Conservation (phyloP, 2,888 invertebrate species). For the Isotomurus palustris region DNA sequence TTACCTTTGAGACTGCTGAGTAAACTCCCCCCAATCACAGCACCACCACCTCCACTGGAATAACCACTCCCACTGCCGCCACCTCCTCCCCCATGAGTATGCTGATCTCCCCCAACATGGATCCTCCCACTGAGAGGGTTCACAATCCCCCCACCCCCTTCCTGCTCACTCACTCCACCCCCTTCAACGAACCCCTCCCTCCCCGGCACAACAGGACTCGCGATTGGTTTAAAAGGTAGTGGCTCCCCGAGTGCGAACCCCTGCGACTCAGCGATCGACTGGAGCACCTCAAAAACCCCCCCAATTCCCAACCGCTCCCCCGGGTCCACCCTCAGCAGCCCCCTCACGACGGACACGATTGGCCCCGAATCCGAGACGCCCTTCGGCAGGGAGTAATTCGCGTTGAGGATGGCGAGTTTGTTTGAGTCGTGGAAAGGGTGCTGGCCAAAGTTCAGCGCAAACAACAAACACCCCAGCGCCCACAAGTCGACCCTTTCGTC, state of each 20-base stretch:
- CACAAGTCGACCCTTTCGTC: conserved; percentile 88
- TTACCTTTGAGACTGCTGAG: conserved; percentile 22
- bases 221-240: conserved; percentile 50
- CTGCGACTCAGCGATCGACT: conserved; percentile 81
- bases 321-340: conserved; percentile 78
- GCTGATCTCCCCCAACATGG: conserved; percentile 2
- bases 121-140: conserved; percentile 12
- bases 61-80: background rate
- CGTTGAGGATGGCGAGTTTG: conserved; percentile 93
- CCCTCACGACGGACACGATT: conserved; percentile 67
- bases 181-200: background rate
- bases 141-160: background rate
- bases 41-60: conserved; percentile 1
- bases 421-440: conserved; percentile 95
- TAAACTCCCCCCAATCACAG: conserved; percentile 19
- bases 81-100: background rate
- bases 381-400: conserved; percentile 80
- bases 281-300: conserved; percentile 75
- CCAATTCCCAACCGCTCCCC: conserved; percentile 71
- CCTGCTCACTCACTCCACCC: background rate
- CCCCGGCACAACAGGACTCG: conserved; percentile 15
- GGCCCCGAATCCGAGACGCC: conserved; percentile 74
- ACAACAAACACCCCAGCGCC: conserved; percentile 95
- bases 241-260: conserved; percentile 76
- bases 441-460: conserved; percentile 82